A percentile compares a stretch with the other conserved stretches of the same genome.
These are phyloP conservation scores for Urosaurus nigricauda DNA, from an alignment of 2,797 vertebrate species.

Conservation along the genomic window DNA sequence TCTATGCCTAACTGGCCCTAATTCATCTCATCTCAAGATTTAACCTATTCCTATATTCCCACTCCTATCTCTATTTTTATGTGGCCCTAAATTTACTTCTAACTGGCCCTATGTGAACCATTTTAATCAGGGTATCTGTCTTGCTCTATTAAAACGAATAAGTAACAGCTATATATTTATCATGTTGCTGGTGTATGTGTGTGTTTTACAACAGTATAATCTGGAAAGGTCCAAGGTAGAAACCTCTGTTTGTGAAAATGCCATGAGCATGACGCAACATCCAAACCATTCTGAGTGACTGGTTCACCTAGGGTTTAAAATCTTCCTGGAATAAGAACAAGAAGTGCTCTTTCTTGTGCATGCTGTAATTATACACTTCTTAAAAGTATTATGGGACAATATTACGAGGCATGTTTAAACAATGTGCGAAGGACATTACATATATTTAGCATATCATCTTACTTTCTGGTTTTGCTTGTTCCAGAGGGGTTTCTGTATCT, in stretches of 20 bases:
- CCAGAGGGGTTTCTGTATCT: background rate
- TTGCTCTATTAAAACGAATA: background rate
- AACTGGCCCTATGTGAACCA: too few relatives aligned
- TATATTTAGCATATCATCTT: constrained; percentile 61
- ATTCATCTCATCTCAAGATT: too few relatives aligned
- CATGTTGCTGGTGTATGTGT: too few relatives aligned
- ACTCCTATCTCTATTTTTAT: too few relatives aligned
- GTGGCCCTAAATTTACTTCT: too few relatives aligned
- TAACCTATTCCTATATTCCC: too few relatives aligned
- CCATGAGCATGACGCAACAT: constrained; percentile 60
- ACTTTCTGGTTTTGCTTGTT: constrained; percentile 52
- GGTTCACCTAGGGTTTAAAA: constrained; percentile 66
- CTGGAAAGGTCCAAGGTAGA: background rate
- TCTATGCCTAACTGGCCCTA: too few relatives aligned
- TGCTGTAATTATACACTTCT: constrained; percentile 70
- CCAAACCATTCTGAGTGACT: constrained; percentile 68
- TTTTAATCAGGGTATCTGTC: background rate
- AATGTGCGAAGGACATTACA: constrained; percentile 62
- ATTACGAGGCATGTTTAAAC: constrained; percentile 66
- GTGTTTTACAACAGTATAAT: background rate
- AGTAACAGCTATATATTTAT: background rate
- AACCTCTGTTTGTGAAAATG: constrained; percentile 55
- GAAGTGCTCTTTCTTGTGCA: constrained; percentile 59
- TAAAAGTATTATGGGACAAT: constrained; percentile 63
- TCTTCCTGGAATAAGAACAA: constrained; percentile 63